phyloP scores from a whole-genome alignment of 2,797 vertebrate genomes.

The Hippopotamyrus pictus region DNA sequence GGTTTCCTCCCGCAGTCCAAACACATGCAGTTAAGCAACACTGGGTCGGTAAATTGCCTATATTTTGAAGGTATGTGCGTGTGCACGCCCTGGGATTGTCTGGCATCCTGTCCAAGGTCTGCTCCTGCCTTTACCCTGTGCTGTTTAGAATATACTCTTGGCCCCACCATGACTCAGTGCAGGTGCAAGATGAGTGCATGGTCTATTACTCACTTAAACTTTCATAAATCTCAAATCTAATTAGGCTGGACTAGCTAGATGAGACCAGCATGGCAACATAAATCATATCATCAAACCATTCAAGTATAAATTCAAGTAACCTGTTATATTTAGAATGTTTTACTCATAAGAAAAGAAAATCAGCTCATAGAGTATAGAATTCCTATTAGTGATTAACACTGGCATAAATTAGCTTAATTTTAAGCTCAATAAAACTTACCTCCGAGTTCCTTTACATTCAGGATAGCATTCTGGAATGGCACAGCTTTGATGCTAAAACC shows the following conservation, averaged over 20 bases:
- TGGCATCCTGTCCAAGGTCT: not conserved
- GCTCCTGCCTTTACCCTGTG: not conserved
- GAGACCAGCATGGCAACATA: not conserved
- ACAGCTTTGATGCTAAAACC: conserved; percentile 99
- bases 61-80: not conserved
- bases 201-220: not conserved
- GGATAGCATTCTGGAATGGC: conserved; percentile 89
- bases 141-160: not conserved
- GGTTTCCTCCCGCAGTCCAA: not conserved
- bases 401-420: not conserved
- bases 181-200: not conserved
- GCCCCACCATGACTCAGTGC: not conserved
- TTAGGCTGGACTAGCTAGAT: not conserved
- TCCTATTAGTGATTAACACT: not conserved
- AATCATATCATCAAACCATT: not conserved
- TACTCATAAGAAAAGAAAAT: not conserved
- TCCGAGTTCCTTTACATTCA: conserved; percentile 99
- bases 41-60: not conserved
- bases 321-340: not conserved
- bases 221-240: not conserved
- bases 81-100: not conserved
- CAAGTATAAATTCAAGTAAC: not conserved
- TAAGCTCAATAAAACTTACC: conserved; percentile 61
- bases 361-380: not conserved
- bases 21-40: not conserved